Conservation (phyloP, 2,888 invertebrate genomes). For the Neuroscelio doddi region DNA sequence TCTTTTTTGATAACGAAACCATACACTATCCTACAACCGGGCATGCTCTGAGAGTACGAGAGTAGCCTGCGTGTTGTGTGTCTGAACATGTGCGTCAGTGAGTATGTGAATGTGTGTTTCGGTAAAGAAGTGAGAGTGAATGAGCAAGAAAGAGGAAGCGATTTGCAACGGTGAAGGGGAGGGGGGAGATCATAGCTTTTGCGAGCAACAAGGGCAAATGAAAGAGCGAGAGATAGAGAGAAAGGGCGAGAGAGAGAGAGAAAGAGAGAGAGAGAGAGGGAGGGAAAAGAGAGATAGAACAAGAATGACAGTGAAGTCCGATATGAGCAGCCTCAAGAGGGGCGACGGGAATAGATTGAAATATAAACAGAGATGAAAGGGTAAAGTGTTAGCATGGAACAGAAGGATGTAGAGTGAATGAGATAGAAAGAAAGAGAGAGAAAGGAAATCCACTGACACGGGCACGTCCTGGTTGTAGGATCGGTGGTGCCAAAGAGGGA, state of each 20-base stretch:
- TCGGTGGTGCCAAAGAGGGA: conserved; percentile 69
- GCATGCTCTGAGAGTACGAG: conserved; percentile 72
- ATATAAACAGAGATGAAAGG: conserved; percentile 16
- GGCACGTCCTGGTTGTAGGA: conserved; percentile 72
- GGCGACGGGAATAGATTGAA: conserved; percentile 16
- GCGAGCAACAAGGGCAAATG: not conserved
- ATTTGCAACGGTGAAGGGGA: not conserved
- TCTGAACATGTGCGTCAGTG: conserved; percentile 27
- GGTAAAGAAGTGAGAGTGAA: conserved; percentile 25
- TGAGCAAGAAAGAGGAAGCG: conserved; percentile 12
- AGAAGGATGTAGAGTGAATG: conserved; percentile 18
- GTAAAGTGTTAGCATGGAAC: not conserved
- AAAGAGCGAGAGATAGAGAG: not conserved
- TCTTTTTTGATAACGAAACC: conserved; percentile 18
- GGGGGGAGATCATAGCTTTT: not conserved
- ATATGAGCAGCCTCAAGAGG: not conserved
- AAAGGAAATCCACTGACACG: conserved; percentile 47
- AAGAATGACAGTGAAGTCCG: not conserved
- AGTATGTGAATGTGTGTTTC: conserved; percentile 14
- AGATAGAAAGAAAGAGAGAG: conserved; percentile 22
- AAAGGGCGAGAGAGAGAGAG: conserved; percentile 11
- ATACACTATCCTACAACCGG: conserved; percentile 71
- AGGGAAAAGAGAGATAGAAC: conserved; percentile 13
- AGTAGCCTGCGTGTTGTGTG: conserved; percentile 62
- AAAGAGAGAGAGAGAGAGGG: conserved; percentile 4